Percentiles rank a stretch among this genome's conserved stretches.
Conservation (phyloP, 2,113 vertebrate species). For the Neodon shergylaensis region DNA sequence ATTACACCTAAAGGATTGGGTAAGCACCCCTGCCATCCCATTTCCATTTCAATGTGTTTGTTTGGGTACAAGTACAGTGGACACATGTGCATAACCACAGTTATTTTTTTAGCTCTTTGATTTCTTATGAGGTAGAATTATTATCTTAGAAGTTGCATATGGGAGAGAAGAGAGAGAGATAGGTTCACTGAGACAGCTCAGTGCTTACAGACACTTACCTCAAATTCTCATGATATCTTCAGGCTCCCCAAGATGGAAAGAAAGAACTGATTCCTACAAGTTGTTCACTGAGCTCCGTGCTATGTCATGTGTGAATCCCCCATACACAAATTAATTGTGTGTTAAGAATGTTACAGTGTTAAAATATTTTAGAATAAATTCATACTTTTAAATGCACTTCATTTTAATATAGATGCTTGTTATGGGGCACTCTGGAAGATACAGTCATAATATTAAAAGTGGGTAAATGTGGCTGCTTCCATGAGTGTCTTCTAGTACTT, state of each 20-base stretch:
- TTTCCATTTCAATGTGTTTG: neutral
- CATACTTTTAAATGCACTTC: neutral
- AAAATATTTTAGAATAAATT: neutral
- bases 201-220: neutral
- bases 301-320: no score
- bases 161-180: neutral
- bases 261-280: neutral
- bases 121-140: neutral
- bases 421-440: neutral
- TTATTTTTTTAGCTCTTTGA: neutral
- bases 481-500: neutral
- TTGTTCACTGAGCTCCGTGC: neutral
- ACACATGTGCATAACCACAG: neutral
- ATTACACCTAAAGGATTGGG: slow-evolving; percentile 94
- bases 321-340: neutral
- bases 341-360: neutral
- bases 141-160: neutral
- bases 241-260: neutral
- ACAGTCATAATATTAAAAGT: neutral
- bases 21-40: slow-evolving; percentile 78
- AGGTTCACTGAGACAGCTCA: neutral
- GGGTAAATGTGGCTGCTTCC: neutral
- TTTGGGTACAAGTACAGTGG: neutral
- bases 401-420: neutral
- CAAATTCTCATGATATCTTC: neutral